Conservation (phyloP, 2,113 vertebrate genomes). For the Puntigrus tetrazona region DNA sequence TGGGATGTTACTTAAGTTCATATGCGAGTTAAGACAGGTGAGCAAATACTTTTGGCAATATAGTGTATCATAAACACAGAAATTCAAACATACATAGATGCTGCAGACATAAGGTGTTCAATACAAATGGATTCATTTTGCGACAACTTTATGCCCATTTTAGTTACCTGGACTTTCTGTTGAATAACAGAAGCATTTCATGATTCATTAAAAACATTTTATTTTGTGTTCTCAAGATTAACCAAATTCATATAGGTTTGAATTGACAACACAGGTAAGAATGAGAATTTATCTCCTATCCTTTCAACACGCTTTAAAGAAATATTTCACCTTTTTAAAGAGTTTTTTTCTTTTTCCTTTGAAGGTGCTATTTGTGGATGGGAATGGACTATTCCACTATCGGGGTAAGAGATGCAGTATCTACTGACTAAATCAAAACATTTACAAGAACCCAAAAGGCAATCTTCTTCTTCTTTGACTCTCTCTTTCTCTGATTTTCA, state of each 20-base stretch:
- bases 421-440: neutral
- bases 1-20: too few species aligned
- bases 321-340: neutral
- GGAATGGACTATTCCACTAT: conserved; percentile 92
- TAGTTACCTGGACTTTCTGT: too few species aligned
- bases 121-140: too few species aligned
- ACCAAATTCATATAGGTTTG: neutral
- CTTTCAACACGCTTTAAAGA: neutral
- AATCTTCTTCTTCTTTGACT: neutral
- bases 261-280: neutral
- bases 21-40: too few species aligned
- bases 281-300: neutral
- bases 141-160: too few species aligned
- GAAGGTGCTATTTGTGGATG: conserved; percentile 92
- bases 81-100: too few species aligned
- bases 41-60: too few species aligned
- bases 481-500: neutral
- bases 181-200: too few species aligned
- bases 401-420: conserved; percentile 75
- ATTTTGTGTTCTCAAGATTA: too few species aligned
- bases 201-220: too few species aligned
- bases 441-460: neutral
- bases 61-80: too few species aligned
- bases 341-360: conserved; percentile 38
- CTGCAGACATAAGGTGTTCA: too few species aligned